phyloP scores from a whole-genome alignment of 2,113 vertebrate species.

The Oostethus manadensis region DNA sequence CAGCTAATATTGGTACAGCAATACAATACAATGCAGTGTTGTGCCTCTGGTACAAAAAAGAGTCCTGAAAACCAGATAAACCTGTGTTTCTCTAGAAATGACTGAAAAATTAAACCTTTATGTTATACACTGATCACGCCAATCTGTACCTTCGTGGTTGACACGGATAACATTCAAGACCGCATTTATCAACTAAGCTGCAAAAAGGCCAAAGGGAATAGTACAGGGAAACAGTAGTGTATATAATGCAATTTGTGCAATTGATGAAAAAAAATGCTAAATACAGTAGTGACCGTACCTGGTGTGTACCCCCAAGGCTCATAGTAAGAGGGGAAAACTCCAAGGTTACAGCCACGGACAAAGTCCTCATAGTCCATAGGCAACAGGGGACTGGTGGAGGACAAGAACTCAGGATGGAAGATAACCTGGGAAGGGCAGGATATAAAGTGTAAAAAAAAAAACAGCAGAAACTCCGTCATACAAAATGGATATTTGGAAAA shows the following conservation, averaged over 20 bases:
- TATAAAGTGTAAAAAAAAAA: neutral
- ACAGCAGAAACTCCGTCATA: neutral
- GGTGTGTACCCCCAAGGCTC: slow-evolving; percentile 98
- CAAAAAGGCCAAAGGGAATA: no score
- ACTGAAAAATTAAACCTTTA: no score
- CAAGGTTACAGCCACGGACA: slow-evolving; percentile 92
- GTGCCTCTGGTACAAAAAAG: neutral
- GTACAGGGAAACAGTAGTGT: no score
- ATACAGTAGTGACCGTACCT: slow-evolving; percentile 62
- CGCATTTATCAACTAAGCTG: no score
- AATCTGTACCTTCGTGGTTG: no score
- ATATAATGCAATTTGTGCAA: neutral
- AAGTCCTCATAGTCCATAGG: slow-evolving; percentile 98
- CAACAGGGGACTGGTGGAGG: slow-evolving; percentile 90
- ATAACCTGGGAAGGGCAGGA: slow-evolving; percentile 74
- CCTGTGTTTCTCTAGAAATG: no score
- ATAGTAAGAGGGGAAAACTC: slow-evolving; percentile 97
- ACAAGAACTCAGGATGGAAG: slow-evolving; percentile 95
- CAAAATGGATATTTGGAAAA: no score
- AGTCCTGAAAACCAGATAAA: no score
- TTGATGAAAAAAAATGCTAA: neutral
- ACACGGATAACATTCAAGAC: no score
- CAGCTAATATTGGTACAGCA: no score
- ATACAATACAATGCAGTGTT: no score
- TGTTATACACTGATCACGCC: no score